Conservation (phyloP, 2,113 vertebrate species). For the Tapirus terrestris region DNA sequence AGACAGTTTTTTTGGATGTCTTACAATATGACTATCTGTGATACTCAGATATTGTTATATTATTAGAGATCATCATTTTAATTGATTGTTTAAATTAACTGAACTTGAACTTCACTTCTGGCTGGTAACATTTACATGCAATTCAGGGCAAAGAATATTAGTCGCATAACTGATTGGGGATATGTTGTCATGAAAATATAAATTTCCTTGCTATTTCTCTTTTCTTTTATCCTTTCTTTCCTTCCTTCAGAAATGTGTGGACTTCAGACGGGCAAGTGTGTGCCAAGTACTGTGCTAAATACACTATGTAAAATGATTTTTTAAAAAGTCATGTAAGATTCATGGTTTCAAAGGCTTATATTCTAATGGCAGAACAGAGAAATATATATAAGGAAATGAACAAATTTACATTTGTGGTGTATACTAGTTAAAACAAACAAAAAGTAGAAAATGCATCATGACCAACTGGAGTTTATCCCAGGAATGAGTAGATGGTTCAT, state of each 20-base stretch:
- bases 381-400: background rate
- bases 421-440: background rate
- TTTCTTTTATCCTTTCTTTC: background rate
- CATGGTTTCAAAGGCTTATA: background rate
- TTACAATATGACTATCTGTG: background rate
- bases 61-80: background rate
- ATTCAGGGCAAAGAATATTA: background rate
- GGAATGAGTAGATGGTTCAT: background rate
- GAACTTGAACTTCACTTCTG: background rate
- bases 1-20: background rate
- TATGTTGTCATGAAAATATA: background rate
- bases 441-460: background rate
- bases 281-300: background rate
- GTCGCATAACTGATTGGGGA: background rate
- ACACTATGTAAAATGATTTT: background rate
- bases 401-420: background rate
- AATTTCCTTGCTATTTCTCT: background rate
- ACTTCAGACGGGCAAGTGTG: background rate
- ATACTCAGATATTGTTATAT: background rate
- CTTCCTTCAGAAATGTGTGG: background rate
- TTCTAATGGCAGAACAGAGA: background rate
- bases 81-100: background rate
- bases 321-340: background rate
- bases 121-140: background rate
- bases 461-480: background rate